These are phyloP conservation scores for Luscinia luscinia DNA, from an alignment of 2,797 vertebrate genomes.

Conservation along the genomic window DNA sequence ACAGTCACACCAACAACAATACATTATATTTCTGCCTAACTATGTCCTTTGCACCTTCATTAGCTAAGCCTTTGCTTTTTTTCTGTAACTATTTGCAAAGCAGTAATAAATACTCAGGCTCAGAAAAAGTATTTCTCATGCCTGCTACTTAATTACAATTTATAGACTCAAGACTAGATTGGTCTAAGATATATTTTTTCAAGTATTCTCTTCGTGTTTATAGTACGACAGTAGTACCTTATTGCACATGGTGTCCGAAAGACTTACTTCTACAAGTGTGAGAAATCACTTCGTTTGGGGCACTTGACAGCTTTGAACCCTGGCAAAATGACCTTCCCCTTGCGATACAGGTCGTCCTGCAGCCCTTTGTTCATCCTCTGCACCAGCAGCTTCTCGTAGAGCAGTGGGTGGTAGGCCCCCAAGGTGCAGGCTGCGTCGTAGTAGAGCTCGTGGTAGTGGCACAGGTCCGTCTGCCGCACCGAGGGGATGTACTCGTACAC, in stretches of 20 bases:
- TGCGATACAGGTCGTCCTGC: constrained; percentile 85
- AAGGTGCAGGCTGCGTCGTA: constrained; percentile 94
- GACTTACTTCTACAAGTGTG: constrained; percentile 49
- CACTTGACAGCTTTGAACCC: constrained; percentile 89
- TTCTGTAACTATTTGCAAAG: constrained; percentile 68
- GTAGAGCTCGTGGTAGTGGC: constrained; percentile 97
- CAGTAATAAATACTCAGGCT: constrained; percentile 76
- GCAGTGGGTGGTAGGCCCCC: constrained; percentile 95
- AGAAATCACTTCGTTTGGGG: constrained; percentile 31
- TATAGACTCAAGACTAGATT: constrained; percentile 68
- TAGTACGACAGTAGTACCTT: constrained; percentile 79
- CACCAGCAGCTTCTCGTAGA: constrained; percentile 96
- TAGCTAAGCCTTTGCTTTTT: constrained; percentile 41
- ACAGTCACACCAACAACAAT: constrained; percentile 52
- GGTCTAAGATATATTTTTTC: constrained; percentile 75
- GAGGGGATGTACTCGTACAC: constrained; percentile 98
- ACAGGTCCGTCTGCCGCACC: constrained; percentile 92
- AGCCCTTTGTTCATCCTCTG: constrained; percentile 90
- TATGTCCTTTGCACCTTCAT: constrained; percentile 53
- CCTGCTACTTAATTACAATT: constrained; percentile 73
- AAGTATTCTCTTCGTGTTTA: constrained; percentile 76
- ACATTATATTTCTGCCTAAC: constrained; percentile 56
- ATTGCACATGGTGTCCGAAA: constrained; percentile 78
- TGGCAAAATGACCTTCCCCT: constrained; percentile 91
- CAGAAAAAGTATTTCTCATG: constrained; percentile 63